A percentile compares a stretch with the other conserved stretches of the same genome.
phyloP scores from a whole-genome alignment of 1,140 invertebrate species.

The Brachionus angularis region DNA sequence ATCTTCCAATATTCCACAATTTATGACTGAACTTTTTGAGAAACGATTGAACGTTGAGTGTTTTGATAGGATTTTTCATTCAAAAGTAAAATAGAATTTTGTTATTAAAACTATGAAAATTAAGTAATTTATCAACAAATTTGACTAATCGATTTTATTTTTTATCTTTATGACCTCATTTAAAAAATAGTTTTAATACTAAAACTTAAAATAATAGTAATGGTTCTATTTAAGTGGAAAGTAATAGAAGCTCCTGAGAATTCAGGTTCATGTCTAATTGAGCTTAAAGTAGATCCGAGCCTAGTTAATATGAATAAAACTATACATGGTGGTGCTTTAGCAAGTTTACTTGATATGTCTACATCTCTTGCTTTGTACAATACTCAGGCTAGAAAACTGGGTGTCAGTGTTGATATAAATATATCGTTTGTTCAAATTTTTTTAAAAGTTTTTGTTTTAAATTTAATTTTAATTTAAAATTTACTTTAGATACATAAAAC shows the following conservation, averaged over 20 bases:
- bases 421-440: constrained; percentile 16
- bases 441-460: not conserved
- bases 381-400: constrained; percentile 3
- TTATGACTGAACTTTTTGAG: constrained; percentile 37
- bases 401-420: constrained; percentile 30
- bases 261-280: constrained; percentile 17
- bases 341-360: constrained; percentile 5
- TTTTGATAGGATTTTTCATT: constrained; percentile 27
- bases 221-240: constrained; percentile 33
- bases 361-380: constrained; percentile 24
- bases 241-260: constrained; percentile 18
- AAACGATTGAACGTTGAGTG: not conserved
- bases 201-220: no score
- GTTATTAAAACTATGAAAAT: not conserved
- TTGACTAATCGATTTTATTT: no score
- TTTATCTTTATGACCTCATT: no score
- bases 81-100: not conserved
- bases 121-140: not conserved
- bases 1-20: not conserved
- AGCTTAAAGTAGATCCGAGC: constrained; percentile 25
- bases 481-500: constrained; percentile 21
- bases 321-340: constrained; percentile 33
- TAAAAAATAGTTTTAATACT: no score
- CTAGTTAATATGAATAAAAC: constrained; percentile 17
- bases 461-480: not conserved